phyloP scores from a whole-genome alignment of 2,113 vertebrate genomes.

The Xiphorhynchus elegans region DNA sequence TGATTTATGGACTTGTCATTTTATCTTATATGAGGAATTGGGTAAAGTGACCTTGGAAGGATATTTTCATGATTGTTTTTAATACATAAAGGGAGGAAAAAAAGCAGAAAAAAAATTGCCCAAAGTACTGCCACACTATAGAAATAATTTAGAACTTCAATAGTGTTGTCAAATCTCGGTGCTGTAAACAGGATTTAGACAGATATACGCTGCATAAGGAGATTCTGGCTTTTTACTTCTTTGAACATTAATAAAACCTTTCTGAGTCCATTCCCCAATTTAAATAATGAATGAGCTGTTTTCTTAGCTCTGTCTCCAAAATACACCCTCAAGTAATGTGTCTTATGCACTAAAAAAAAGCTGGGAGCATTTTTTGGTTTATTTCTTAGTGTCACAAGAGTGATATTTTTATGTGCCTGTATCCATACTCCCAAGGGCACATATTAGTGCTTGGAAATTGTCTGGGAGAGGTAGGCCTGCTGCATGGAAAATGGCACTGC shows the following conservation, averaged over 20 bases:
- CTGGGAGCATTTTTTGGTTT: background rate
- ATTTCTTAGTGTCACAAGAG: background rate
- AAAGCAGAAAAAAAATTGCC: background rate
- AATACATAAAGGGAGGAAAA: background rate
- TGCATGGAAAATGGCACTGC: background rate
- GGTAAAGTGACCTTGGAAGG: constrained; percentile 29
- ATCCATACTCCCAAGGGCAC: background rate
- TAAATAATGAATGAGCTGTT: constrained; percentile 53
- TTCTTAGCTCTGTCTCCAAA: background rate
- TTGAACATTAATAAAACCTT: constrained; percentile 42
- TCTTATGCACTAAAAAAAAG: constrained; percentile 1
- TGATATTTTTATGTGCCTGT: background rate
- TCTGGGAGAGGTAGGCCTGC: background rate
- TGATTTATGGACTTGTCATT: constrained; percentile 49
- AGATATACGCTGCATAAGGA: background rate
- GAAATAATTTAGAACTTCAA: constrained; percentile 38
- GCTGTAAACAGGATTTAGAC: constrained; percentile 46
- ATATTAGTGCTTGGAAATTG: background rate
- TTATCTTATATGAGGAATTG: constrained; percentile 27
- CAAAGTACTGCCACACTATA: background rate
- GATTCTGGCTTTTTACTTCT: constrained; percentile 13
- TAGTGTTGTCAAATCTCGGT: constrained; percentile 12
- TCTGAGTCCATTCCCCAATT: constrained; percentile 25
- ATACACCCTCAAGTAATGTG: background rate
- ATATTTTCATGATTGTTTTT: constrained; percentile 34